Percentiles rank a stretch among this genome's conserved stretches.
phyloP scores from a whole-genome alignment of 2,113 vertebrate genomes.

The Pterocles burchelli region DNA sequence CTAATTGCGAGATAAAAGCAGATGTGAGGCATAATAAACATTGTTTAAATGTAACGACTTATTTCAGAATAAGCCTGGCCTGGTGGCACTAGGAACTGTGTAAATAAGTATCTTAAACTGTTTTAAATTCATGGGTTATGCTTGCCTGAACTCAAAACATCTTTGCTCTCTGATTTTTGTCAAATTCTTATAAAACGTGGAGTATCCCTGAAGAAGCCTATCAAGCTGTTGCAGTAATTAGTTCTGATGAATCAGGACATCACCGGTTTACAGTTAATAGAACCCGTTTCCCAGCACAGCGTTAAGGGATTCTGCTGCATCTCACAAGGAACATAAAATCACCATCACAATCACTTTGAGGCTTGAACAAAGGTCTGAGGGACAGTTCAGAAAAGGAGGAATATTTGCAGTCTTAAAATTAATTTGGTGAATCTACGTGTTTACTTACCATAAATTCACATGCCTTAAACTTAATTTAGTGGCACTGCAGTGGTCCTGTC shows the following conservation, averaged over 20 bases:
- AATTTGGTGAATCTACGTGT: not conserved
- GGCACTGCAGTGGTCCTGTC: not conserved
- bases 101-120: not conserved
- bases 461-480: not conserved
- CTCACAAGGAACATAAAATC: not conserved
- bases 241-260: not conserved
- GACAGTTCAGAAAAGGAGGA: not conserved
- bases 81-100: not conserved
- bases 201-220: not conserved
- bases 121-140: not conserved
- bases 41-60: not conserved
- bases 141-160: not conserved
- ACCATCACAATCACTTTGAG: not conserved
- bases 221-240: not conserved
- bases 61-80: not conserved
- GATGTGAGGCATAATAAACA: not conserved
- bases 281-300: not conserved
- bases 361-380: not conserved
- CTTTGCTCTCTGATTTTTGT: not conserved
- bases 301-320: not conserved
- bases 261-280: not conserved
- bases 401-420: not conserved
- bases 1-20: not conserved
- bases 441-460: not conserved
- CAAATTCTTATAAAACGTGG: not conserved